phyloP scores from a whole-genome alignment of 2,888 invertebrate species.

The Caenorhabditis uteleia region DNA sequence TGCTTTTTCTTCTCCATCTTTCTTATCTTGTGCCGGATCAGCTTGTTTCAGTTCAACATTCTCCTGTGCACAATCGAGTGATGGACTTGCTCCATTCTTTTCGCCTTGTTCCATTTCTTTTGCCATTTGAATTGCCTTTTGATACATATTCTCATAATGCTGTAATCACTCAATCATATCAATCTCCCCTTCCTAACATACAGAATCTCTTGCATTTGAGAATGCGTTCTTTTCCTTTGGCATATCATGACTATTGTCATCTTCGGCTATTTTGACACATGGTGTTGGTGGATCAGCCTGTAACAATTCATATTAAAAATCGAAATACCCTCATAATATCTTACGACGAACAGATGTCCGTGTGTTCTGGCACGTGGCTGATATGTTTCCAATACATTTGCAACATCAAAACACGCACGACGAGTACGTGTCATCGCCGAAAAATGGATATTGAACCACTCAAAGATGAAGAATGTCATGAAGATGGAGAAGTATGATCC shows the following conservation, averaged over 20 bases:
- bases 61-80: constrained; percentile 9
- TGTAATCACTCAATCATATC: constrained; percentile 12
- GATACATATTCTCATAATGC: constrained; percentile 65
- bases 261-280: constrained; percentile 38
- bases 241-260: constrained; percentile 23
- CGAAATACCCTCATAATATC: too few relatives aligned
- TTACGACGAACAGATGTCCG: constrained; percentile 60
- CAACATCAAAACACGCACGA: constrained; percentile 61
- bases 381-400: constrained; percentile 63
- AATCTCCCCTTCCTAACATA: background rate
- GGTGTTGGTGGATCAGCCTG: constrained; percentile 46
- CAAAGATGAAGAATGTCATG: constrained; percentile 29
- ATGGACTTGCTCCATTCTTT: constrained; percentile 25
- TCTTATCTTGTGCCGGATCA: constrained; percentile 41
- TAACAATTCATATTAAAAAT: too few relatives aligned
- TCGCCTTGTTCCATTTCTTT: constrained; percentile 55
- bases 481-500: constrained; percentile 20
- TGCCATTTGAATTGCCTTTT: constrained; percentile 53
- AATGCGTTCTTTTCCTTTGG: constrained; percentile 48
- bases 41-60: constrained; percentile 34
- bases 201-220: constrained; percentile 47
- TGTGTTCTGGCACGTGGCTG: constrained; percentile 59
- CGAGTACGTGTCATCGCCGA: constrained; percentile 46
- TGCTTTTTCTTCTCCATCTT: constrained; percentile 41
- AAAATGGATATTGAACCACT: constrained; percentile 54